phyloP scores from a whole-genome alignment of 2,113 vertebrate species.

The Casuarius casuarius region DNA sequence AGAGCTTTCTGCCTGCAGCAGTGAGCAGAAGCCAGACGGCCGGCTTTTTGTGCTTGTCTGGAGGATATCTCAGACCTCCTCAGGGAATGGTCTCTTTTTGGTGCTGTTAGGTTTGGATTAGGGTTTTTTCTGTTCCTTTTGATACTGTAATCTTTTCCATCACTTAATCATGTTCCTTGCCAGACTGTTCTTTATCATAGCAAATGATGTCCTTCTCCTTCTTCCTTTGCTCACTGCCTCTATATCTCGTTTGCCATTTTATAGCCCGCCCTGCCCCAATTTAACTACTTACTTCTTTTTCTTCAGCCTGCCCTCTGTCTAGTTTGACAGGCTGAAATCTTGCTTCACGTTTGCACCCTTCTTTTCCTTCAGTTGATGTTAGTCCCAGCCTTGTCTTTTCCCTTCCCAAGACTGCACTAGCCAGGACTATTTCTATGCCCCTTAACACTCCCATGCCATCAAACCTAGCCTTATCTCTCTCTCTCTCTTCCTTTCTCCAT shows the following conservation, averaged over 20 bases:
- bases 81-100: conserved; percentile 11
- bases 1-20: conserved; percentile 40
- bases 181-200: neutral
- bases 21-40: neutral
- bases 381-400: neutral
- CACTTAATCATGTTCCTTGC: neutral
- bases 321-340: neutral
- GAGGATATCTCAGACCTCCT: conserved; percentile 20
- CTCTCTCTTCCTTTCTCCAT: neutral
- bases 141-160: neutral
- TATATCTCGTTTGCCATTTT: neutral
- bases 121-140: neutral
- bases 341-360: neutral
- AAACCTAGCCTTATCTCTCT: neutral
- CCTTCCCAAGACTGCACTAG: neutral
- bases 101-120: neutral
- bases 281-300: neutral
- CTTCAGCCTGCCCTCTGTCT: neutral
- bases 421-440: neutral
- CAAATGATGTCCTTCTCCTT: neutral
- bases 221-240: neutral
- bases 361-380: neutral
- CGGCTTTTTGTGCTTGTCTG: conserved; percentile 15
- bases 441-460: neutral
- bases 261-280: no score